Evolutionary conservation across 2,888 invertebrate genomes (phyloP).

Genomic region (Epiblema foenella): DNA sequence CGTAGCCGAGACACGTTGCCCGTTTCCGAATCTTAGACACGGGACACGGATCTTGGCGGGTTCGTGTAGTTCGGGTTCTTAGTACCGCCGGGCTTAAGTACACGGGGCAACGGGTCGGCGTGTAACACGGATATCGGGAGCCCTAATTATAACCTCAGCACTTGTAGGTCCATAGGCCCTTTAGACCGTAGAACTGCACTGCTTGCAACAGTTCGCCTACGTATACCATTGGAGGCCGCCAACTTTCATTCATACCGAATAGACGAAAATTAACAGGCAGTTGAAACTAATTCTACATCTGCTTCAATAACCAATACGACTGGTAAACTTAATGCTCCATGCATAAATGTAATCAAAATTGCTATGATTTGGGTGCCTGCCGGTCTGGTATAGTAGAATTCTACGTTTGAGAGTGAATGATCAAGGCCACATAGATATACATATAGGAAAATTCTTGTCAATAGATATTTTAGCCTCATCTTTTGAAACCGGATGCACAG

Average conservation of each 20-base stretch:
- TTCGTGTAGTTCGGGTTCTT: too few species aligned
- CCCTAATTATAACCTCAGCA: not conserved
- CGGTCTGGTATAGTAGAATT: constrained; percentile 11
- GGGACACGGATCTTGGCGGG: too few species aligned
- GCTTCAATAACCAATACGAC: constrained; percentile 29
- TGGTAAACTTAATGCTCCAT: constrained; percentile 29
- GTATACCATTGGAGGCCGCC: constrained; percentile 75
- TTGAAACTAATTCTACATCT: constrained; percentile 35
- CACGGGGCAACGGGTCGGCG: too few species aligned
- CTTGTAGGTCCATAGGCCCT: not conserved
- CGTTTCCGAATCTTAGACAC: too few species aligned
- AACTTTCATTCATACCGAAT: constrained; percentile 79
- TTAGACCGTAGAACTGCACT: not conserved
- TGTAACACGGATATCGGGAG: too few species aligned
- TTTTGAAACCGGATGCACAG: not conserved
- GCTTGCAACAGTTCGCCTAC: constrained; percentile 80
- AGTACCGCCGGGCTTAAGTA: too few species aligned
- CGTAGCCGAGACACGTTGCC: too few species aligned
- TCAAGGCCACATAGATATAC: not conserved
- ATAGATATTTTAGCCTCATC: not conserved
- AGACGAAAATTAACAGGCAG: constrained; percentile 26
- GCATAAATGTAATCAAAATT: constrained; percentile 26
- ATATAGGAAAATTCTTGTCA: constrained; percentile 6
- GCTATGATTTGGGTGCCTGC: constrained; percentile 7
- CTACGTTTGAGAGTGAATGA: not conserved